A percentile compares a stretch with the other conserved stretches of the same genome.
phyloP scores from a whole-genome alignment of 2,888 invertebrate genomes.

The Lasioglossum morio region DNA sequence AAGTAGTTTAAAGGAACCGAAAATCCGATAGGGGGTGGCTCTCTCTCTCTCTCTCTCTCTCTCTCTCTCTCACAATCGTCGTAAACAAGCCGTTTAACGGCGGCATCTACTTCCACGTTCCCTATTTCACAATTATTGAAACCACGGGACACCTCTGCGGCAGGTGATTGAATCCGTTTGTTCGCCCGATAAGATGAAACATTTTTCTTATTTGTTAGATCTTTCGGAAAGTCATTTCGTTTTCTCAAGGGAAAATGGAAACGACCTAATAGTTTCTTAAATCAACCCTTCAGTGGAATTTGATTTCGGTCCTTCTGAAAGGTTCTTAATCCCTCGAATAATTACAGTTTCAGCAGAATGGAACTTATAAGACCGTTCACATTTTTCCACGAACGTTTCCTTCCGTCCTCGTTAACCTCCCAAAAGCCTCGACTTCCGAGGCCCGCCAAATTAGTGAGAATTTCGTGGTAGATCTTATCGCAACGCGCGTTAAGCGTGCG shows the following conservation, averaged over 20 bases:
- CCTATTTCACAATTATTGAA: conserved; percentile 5
- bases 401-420: neutral
- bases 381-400: neutral
- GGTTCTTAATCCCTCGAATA: neutral
- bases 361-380: neutral
- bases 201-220: neutral
- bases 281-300: too few relatives aligned
- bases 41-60: too few relatives aligned
- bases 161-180: neutral
- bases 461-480: conserved; percentile 24
- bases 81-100: conserved; percentile 14
- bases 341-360: neutral
- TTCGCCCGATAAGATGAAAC: neutral
- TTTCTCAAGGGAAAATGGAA: too few relatives aligned
- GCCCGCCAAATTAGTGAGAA: conserved; percentile 24
- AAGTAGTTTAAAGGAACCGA: conserved; percentile 36
- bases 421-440: neutral
- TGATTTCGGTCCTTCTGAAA: too few relatives aligned
- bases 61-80: neutral
- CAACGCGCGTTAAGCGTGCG: conserved; percentile 16
- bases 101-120: neutral
- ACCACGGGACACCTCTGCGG: neutral
- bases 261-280: too few relatives aligned
- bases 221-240: too few relatives aligned
- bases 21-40: conserved; percentile 20